Conservation (phyloP, 2,797 vertebrate species). For the Anguilla obscura region DNA sequence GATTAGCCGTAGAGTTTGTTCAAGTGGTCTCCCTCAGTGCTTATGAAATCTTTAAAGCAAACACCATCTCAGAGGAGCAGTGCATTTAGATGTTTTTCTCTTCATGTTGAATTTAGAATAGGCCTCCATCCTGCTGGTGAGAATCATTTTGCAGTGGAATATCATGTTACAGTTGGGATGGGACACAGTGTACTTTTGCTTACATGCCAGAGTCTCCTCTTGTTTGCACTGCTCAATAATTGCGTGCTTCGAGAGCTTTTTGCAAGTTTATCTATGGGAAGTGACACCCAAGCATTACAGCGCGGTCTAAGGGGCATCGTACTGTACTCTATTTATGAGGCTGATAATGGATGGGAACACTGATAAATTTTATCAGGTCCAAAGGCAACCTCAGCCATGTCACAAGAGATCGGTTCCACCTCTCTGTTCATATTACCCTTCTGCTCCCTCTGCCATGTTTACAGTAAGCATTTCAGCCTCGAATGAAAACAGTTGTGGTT, state of each 20-base stretch:
- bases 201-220: background rate
- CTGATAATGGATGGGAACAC: background rate
- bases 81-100: background rate
- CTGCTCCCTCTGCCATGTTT: background rate
- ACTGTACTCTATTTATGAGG: slow-evolving; percentile 2
- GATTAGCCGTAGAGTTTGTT: background rate
- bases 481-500: background rate
- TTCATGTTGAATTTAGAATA: background rate
- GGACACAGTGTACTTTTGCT: background rate
- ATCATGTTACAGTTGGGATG: background rate
- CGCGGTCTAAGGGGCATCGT: background rate
- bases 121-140: background rate
- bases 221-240: background rate
- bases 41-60: background rate
- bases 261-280: background rate
- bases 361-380: background rate
- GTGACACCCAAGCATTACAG: background rate
- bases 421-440: background rate
- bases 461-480: slow-evolving; percentile 3
- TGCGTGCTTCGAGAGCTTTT: background rate
- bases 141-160: background rate
- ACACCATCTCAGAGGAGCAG: background rate
- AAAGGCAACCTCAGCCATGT: background rate
- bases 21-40: background rate
- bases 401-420: background rate